Evolutionary conservation across 2,113 vertebrate species (phyloP).

Genomic region (Seriola dumerili): DNA sequence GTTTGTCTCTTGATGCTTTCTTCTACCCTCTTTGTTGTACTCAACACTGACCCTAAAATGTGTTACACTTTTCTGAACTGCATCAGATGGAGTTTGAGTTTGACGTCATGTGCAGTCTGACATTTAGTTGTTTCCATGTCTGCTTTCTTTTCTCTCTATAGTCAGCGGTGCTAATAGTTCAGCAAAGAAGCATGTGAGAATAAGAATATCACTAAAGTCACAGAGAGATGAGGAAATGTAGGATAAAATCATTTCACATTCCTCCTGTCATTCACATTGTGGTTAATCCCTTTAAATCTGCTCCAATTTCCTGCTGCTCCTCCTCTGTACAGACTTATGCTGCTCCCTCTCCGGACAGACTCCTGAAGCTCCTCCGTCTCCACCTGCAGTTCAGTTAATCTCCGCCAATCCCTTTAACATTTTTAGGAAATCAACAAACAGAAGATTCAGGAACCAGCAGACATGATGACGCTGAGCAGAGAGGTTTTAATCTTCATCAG

Average conservation of each 20-base stretch:
- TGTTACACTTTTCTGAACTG: background rate
- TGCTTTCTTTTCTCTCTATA: background rate
- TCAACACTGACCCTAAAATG: background rate
- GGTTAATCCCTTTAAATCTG: conserved; percentile 29
- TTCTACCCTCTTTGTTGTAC: conserved; percentile 19
- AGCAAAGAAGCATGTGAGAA: background rate
- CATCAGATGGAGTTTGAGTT: background rate
- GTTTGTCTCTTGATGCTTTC: conserved; percentile 8
- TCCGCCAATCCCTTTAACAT: conserved; percentile 27
- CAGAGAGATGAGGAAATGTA: background rate
- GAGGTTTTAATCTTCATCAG: background rate
- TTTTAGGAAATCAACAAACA: background rate
- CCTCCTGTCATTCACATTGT: conserved; percentile 14
- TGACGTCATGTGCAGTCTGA: background rate
- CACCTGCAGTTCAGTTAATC: conserved; percentile 13
- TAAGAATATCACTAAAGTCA: background rate
- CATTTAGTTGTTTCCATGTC: background rate
- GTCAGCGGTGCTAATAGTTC: background rate
- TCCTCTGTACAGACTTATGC: conserved; percentile 10
- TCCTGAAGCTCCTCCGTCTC: background rate
- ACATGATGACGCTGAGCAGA: background rate
- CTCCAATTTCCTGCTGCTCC: conserved; percentile 22
- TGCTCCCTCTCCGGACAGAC: conserved; percentile 18
- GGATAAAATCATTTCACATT: conserved; percentile 10
- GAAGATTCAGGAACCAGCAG: background rate